Conservation (phyloP, 2,797 vertebrate species). For the Numenius phaeopus region DNA sequence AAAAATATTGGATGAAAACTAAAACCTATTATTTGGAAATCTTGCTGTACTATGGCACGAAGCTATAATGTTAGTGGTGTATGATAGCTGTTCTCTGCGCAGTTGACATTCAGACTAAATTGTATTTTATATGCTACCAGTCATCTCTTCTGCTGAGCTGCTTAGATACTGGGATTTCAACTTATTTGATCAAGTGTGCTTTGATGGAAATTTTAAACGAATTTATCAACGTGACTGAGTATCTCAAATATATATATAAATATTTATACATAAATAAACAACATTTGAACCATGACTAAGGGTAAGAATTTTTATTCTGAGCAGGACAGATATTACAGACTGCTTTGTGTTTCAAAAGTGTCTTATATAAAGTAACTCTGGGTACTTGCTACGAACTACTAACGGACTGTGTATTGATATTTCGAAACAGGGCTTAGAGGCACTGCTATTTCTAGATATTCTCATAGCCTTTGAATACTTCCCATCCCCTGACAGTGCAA, state of each 20-base stretch:
- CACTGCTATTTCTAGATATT: neutral
- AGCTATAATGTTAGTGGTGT: neutral
- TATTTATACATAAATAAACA: neutral
- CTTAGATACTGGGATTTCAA: neutral
- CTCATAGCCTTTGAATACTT: neutral
- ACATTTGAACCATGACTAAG: neutral
- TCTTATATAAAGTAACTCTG: neutral
- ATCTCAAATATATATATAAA: neutral
- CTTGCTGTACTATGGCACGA: neutral
- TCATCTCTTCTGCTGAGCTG: neutral
- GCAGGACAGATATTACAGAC: neutral
- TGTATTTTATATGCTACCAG: neutral
- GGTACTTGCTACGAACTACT: neutral
- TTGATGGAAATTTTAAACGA: neutral
- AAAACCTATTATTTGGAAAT: neutral
- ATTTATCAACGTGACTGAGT: neutral
- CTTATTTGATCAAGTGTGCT: neutral
- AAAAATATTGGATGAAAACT: neutral
- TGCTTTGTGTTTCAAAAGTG: neutral
- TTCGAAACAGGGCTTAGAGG: neutral
- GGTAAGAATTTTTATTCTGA: conserved; percentile 33
- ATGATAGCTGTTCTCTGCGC: neutral
- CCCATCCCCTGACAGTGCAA: neutral
- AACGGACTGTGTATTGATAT: neutral
- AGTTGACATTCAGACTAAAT: neutral